phyloP scores from a whole-genome alignment of 1,140 invertebrate genomes.

The Limonius californicus region DNA sequence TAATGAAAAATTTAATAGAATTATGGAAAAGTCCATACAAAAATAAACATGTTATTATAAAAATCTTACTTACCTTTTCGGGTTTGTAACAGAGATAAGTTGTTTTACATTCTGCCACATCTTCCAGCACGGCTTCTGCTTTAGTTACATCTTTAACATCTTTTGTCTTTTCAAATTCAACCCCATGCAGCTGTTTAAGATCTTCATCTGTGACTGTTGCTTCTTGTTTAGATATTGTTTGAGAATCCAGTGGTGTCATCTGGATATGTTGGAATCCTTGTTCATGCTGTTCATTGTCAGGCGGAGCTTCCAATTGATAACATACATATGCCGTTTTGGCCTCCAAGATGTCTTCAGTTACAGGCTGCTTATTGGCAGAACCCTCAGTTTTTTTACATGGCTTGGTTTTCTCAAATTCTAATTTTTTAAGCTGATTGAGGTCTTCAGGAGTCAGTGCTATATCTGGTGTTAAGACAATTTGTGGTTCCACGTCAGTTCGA shows the following conservation, averaged over 20 bases:
- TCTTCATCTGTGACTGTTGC: constrained; percentile 19
- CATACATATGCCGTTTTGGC: constrained; percentile 36
- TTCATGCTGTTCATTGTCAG: neutral
- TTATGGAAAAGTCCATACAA: too few species aligned
- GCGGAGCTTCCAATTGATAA: neutral
- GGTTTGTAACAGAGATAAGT: constrained; percentile 30
- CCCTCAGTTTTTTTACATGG: neutral
- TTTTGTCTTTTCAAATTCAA: constrained; percentile 31
- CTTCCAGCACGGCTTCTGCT: neutral
- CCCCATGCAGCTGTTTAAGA: constrained; percentile 24
- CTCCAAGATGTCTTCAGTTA: constrained; percentile 48
- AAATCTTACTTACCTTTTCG: neutral
- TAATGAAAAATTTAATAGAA: too few species aligned
- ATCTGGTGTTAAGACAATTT: constrained; percentile 27
- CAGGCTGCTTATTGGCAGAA: constrained; percentile 33
- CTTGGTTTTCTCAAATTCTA: constrained; percentile 31
- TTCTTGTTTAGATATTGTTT: constrained; percentile 29
- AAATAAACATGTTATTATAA: too few species aligned
- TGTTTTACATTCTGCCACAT: constrained; percentile 40
- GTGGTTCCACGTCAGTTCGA: constrained; percentile 26
- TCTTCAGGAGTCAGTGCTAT: constrained; percentile 20
- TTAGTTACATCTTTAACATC: neutral
- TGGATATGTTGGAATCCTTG: neutral
- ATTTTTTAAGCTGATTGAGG: constrained; percentile 24
- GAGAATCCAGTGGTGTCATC: constrained; percentile 22